phyloP scores from a whole-genome alignment of 2,888 invertebrate species.

The Thera britannica region DNA sequence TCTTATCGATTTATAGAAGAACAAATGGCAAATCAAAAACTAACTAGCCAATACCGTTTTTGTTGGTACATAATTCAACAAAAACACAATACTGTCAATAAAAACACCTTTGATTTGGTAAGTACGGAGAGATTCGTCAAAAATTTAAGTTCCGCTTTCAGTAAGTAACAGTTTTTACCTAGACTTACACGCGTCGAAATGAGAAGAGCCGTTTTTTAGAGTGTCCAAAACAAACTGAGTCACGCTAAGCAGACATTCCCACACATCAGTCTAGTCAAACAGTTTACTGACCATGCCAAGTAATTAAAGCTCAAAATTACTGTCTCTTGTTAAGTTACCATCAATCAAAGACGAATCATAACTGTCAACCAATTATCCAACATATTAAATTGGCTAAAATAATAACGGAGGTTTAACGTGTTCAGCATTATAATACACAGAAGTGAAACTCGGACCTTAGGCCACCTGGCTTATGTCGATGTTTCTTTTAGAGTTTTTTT shows the following conservation, averaged over 20 bases:
- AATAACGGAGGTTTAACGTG: slow-evolving; percentile 10
- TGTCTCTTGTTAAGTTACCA: slow-evolving; percentile 33
- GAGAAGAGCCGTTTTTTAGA: too few species aligned
- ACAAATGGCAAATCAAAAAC: too few species aligned
- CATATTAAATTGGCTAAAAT: slow-evolving; percentile 6
- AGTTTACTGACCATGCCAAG: not conserved
- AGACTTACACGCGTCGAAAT: too few species aligned
- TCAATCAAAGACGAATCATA: slow-evolving; percentile 37
- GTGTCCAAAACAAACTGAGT: not conserved
- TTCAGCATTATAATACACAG: not conserved
- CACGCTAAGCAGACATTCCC: not conserved
- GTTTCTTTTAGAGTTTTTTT: too few species aligned
- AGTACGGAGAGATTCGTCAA: too few species aligned
- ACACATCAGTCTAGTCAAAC: slow-evolving; percentile 3
- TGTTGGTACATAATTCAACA: too few species aligned
- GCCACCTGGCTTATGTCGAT: not conserved
- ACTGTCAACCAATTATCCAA: slow-evolving; percentile 20
- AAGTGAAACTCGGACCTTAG: not conserved
- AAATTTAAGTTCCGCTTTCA: too few species aligned
- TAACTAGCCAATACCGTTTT: too few species aligned
- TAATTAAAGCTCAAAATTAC: slow-evolving; percentile 8
- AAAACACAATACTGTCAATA: too few species aligned
- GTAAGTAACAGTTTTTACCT: too few species aligned
- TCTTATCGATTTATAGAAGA: too few species aligned
- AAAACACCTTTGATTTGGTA: too few species aligned